Evolutionary conservation across 1,140 invertebrate genomes (phyloP).

Genomic region (Cotesia chilonis): DNA sequence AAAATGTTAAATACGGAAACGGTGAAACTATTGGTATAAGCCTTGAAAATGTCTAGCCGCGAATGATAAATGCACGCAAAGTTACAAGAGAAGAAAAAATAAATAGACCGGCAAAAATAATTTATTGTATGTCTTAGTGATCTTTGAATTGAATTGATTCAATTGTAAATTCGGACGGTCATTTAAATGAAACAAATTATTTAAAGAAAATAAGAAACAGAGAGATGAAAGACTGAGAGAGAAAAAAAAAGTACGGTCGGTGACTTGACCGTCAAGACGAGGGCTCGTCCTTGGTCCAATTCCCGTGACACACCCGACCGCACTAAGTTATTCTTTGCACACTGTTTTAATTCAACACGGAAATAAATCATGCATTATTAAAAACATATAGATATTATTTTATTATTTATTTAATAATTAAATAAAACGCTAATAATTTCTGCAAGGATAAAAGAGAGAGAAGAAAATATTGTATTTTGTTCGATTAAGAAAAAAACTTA

Average conservation of each 20-base stretch:
- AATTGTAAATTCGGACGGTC: not conserved
- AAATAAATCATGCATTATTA: conserved; percentile 19
- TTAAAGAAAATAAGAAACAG: not conserved
- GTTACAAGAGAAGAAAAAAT: too few species aligned
- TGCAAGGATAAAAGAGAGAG: not conserved
- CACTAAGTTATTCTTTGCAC: conserved; percentile 28
- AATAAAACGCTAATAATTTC: not conserved
- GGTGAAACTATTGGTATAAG: too few species aligned
- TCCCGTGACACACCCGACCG: conserved; percentile 33
- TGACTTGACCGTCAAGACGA: conserved; percentile 21
- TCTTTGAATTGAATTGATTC: too few species aligned
- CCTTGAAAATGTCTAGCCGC: too few species aligned
- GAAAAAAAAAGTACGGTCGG: conserved; percentile 19
- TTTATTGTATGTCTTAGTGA: too few species aligned
- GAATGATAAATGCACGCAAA: too few species aligned
- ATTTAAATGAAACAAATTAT: not conserved
- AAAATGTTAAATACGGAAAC: not conserved
- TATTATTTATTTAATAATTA: too few species aligned
- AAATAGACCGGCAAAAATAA: too few species aligned
- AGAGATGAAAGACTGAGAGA: not conserved
- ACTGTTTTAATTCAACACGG: conserved; percentile 30
- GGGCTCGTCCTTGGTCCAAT: conserved; percentile 35
- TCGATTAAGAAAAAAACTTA: conserved; percentile 48
- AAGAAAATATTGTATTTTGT: not conserved
- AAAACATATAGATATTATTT: not conserved